Base-by-base conservation (phyloP, 2,888 invertebrate genomes). In the Lepidonotus clava region DNA sequence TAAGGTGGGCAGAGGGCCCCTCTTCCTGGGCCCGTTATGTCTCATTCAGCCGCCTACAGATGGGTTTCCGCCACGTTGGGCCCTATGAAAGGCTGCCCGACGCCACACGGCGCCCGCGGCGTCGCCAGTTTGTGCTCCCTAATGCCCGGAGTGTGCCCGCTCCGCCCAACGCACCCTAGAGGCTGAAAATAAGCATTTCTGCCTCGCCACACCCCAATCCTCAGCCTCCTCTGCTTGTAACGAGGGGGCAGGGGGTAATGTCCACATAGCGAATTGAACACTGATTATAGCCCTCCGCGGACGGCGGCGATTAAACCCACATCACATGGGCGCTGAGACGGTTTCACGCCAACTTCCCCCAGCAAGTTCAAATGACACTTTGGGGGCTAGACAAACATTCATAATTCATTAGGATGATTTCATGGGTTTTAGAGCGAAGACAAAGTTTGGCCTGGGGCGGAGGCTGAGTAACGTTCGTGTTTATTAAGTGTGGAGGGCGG, bases 21-120 rank as follows among this genome's bases (percentile, higher is more conserved):
- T 36, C 71, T 71, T n/a, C 46, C 46, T 18, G 18, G 71, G 38
- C 34, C 71, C 71, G 71, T 71, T 36, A 71, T 71, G 71, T 71
- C 36, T 34, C 38, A 71, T 71, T 71, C 71, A 71, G 36, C 71
- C 14, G 36, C 34, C 71, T 6, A 34, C 34, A 34, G 34, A 38
- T 36, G 34, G 71, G 36, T 71, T 71, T 71, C 71, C 38, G 71
- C 71, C n/a, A 38, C 71, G 14, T 34, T 71, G 71, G 36, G 4
- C 71, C 4, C 1, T 2, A 18, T 71, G 71, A 71, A 71, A 71
- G 71, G 71, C 36, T 14, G 38, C n/a, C n/a, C n/a, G n/a, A n/a
- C n/a, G 71, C 38, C 6, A 71, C 36, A 38, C 71, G 71, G 71
- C 38, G 71, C 18, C 36, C 56, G 18, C n/a, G n/a, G n/a, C n/a